These are phyloP conservation scores for Notospermus geniculatus DNA, from an alignment of 1,140 invertebrate genomes.

Conservation along the genomic window DNA sequence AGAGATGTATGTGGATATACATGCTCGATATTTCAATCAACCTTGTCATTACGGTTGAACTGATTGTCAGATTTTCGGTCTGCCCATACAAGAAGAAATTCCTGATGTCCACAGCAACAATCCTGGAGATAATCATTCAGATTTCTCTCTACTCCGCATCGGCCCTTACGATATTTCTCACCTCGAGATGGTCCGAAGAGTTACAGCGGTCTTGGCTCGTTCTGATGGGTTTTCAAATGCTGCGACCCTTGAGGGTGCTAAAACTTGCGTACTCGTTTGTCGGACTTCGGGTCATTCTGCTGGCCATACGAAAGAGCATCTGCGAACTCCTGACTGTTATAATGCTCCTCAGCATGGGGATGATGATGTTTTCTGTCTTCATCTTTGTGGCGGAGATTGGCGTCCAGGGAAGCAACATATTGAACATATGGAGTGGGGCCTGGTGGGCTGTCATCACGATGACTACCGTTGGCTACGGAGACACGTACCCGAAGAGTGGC, in stretches of 20 bases:
- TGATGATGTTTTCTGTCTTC: neutral
- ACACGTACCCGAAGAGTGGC: constrained; percentile 23
- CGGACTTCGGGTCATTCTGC: neutral
- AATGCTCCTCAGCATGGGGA: neutral
- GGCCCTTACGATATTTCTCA: too few species aligned
- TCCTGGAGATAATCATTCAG: too few species aligned
- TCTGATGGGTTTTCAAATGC: neutral
- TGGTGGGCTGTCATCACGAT: constrained; percentile 32
- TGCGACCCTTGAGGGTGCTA: neutral
- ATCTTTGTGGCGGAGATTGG: neutral
- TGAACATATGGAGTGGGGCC: constrained; percentile 17
- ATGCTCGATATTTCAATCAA: too few species aligned
- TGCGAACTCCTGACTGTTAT: neutral
- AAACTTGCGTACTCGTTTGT: neutral
- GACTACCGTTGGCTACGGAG: constrained; percentile 33
- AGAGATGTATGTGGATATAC: too few species aligned
- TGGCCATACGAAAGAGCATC: neutral
- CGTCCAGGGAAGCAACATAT: constrained; percentile 14
- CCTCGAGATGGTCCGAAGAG: too few species aligned
- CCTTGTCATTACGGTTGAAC: too few species aligned
- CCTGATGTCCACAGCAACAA: too few species aligned
- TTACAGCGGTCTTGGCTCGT: neutral
- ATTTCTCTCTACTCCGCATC: too few species aligned
- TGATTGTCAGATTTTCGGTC: too few species aligned
- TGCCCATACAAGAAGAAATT: too few species aligned